Evolutionary conservation across 2,797 vertebrate species (phyloP), one percentile per base, ranked within the genome.

Genomic region (Leptoclinus maculatus): DNA sequence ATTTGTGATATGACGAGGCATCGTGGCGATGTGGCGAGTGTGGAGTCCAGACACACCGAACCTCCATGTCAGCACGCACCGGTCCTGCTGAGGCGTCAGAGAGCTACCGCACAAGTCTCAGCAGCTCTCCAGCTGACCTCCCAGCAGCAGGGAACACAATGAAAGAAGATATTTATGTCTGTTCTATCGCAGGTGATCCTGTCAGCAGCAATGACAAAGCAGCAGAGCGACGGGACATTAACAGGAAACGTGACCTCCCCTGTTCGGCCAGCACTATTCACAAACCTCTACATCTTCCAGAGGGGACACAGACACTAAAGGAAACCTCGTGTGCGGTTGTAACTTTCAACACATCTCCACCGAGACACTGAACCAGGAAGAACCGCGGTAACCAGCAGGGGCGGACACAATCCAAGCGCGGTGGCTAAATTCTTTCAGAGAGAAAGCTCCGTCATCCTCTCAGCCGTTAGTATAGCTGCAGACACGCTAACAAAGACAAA

Each of bases 381-480:
- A 81, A 72, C 5, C 36, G 70, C 77, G 64, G 49, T 45, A 62
- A 68, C 79, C 82, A 57, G 66, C 72, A 76, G 83, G 66, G 77
- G 62, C 62, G 74, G 54, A 70, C 62, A 51, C 59, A 36, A 71
- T 23, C 0, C 14, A 47, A 71, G 34, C 38, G 7, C 54, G 59
- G 67, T 56, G 54, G 68, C 38, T 75, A 56, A 83, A 83, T 63
- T 57, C 72, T 58, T 21, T 27, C 16, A 68, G 32, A 74, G 58
- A 51, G 69, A 77, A 54, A 39, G 74, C 81, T 19, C 65, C 0
- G 56, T 77, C 80, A 81, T 78, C 72, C 77, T 76, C 57, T 86
- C 69, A 75, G 56, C 82, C 64, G 74, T 51, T 79, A 51, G 71
- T 39, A 6, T n/a, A 51, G 74, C 69, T 60, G 84, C 76, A 93